Percentiles rank a stretch among this genome's conserved stretches.
Conservation (phyloP, 2,113 vertebrate species). For the Clarias gariepinus region DNA sequence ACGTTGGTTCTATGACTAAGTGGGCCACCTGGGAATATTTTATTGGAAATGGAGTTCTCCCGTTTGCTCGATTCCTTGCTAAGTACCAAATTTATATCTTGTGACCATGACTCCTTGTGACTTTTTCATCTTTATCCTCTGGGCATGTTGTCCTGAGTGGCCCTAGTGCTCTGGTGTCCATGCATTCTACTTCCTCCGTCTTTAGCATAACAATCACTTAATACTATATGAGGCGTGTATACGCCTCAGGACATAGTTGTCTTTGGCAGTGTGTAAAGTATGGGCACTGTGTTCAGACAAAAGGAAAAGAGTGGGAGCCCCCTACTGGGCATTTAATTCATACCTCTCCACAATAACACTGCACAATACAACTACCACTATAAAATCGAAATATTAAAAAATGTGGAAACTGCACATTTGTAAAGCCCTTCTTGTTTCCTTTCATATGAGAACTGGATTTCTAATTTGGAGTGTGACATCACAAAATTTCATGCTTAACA, state of each 20-base stretch:
- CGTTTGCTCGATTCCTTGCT: background rate
- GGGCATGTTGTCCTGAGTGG: background rate
- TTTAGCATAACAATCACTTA: background rate
- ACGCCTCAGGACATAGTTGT: background rate
- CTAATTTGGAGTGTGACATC: background rate
- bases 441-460: no score
- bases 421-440: no score
- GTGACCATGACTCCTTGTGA: background rate
- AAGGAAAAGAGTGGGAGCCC: no score
- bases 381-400: no score
- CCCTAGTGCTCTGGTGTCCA: background rate
- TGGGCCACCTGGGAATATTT: background rate
- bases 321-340: no score
- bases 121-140: background rate
- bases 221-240: background rate
- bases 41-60: background rate
- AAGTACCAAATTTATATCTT: background rate
- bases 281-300: no score
- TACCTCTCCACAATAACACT: no score
- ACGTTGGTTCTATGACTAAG: background rate
- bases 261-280: no score
- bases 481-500: background rate
- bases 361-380: no score
- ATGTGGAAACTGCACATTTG: no score
- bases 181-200: background rate